Conservation (phyloP, 2,797 vertebrate genomes). For the Sphenopsis melanotis region DNA sequence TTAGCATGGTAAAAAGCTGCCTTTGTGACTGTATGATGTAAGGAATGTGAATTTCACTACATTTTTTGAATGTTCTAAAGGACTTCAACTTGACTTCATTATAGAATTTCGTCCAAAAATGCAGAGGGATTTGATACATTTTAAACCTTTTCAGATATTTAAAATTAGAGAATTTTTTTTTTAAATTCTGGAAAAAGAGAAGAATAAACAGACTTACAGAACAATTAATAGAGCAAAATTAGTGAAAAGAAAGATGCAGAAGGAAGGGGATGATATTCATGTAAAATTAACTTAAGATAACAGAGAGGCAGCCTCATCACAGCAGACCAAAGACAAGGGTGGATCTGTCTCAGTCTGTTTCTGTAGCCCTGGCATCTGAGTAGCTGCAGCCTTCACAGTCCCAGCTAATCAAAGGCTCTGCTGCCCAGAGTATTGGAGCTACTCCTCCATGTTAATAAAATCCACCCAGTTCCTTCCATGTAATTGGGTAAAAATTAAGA, state of each 20-base stretch:
- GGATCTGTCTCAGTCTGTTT: background rate
- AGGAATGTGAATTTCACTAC: background rate
- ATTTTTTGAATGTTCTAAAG: background rate
- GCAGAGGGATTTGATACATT: background rate
- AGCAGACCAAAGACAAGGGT: fast-evolving
- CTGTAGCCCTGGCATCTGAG: background rate
- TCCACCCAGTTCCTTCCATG: background rate
- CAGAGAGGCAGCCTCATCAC: background rate
- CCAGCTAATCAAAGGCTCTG: background rate
- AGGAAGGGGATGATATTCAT: background rate
- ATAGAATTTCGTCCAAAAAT: background rate
- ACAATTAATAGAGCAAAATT: background rate
- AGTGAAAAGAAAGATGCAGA: background rate
- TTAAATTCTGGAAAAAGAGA: background rate
- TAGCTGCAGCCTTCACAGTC: background rate
- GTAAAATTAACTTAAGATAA: background rate
- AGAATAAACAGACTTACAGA: background rate
- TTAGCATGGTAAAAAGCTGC: background rate
- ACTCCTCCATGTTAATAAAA: background rate
- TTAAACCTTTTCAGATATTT: background rate
- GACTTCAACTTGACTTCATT: background rate
- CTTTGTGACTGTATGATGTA: background rate
- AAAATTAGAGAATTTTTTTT: background rate
- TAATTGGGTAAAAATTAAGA: background rate
- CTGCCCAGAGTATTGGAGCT: background rate